Conservation (phyloP, 2,888 invertebrate species). For the Hyalella azteca region DNA sequence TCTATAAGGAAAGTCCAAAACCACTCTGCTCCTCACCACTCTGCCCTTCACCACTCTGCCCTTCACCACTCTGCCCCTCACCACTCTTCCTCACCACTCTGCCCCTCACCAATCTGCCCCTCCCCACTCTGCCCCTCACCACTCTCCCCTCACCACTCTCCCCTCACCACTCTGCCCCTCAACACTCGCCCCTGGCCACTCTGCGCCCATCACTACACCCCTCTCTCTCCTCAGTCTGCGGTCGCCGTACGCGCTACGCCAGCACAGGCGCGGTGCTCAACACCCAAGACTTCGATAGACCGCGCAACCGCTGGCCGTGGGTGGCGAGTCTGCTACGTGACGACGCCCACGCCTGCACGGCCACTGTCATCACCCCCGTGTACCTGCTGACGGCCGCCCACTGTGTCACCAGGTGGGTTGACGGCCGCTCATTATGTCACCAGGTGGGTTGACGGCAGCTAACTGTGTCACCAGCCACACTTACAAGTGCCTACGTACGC, state of each 20-base stretch:
- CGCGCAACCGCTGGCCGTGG: constrained; percentile 46
- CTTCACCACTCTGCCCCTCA: no score
- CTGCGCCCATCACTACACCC: no score
- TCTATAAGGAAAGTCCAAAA: no score
- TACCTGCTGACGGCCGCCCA: constrained; percentile 50
- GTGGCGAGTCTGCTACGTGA: constrained; percentile 31
- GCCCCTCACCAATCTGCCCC: no score
- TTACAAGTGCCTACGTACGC: no score
- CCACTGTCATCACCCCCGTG: constrained; percentile 40
- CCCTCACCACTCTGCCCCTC: no score
- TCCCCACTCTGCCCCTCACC: no score
- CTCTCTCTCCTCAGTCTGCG: constrained; percentile 50
- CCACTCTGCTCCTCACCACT: no score
- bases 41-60: no score
- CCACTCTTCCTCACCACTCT: no score
- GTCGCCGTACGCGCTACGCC: constrained; percentile 41
- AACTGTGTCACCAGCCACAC: constrained; percentile 43
- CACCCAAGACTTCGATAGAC: neutral
- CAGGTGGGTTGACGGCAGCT: constrained; percentile 40
- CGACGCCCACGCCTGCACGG: constrained; percentile 36
- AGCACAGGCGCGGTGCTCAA: neutral
- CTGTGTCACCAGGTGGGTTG: constrained; percentile 43
- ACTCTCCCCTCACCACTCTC: no score
- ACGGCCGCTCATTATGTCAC: constrained; percentile 44
- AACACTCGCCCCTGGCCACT: no score